A percentile compares a stretch with the other conserved stretches of the same genome.
These are phyloP conservation scores for Halictus quadricinctus DNA, from an alignment of 2,888 invertebrate genomes.

Conservation along the genomic window DNA sequence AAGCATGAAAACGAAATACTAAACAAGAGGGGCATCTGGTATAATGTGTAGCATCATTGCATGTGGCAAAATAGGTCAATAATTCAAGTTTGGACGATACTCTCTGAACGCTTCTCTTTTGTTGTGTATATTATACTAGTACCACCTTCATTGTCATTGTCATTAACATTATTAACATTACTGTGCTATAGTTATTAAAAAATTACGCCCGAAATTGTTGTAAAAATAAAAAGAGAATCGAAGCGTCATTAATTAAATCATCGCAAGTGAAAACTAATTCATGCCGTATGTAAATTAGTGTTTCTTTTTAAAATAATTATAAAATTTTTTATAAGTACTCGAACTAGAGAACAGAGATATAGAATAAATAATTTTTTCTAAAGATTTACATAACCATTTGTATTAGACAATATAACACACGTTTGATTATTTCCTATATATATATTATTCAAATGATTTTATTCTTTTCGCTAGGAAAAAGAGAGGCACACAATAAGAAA, in stretches of 20 bases:
- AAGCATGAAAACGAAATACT: not conserved
- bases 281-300: constrained; percentile 30
- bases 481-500: constrained; percentile 24
- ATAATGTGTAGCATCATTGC: constrained; percentile 34
- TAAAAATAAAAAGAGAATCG: constrained; percentile 12
- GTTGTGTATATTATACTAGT: constrained; percentile 39
- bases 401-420: constrained; percentile 49
- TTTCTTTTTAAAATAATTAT: constrained; percentile 37
- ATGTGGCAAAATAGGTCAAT: constrained; percentile 27
- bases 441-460: constrained; percentile 43
- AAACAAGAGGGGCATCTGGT: constrained; percentile 15
- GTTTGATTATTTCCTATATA: constrained; percentile 38
- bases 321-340: constrained; percentile 34
- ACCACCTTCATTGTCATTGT: constrained; percentile 49
- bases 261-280: constrained; percentile 33
- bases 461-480: constrained; percentile 34
- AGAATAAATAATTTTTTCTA: constrained; percentile 33
- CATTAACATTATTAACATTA: constrained; percentile 51
- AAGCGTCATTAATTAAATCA: constrained; percentile 35
- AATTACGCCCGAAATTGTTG: constrained; percentile 42
- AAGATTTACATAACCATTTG: constrained; percentile 33
- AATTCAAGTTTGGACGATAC: constrained; percentile 27
- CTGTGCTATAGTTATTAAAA: constrained; percentile 47
- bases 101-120: constrained; percentile 48
- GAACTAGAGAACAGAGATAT: constrained; percentile 8